Percentiles rank a stretch among this genome's conserved stretches.
phyloP scores from a whole-genome alignment of 2,113 vertebrate genomes.

The Plecotus auritus region DNA sequence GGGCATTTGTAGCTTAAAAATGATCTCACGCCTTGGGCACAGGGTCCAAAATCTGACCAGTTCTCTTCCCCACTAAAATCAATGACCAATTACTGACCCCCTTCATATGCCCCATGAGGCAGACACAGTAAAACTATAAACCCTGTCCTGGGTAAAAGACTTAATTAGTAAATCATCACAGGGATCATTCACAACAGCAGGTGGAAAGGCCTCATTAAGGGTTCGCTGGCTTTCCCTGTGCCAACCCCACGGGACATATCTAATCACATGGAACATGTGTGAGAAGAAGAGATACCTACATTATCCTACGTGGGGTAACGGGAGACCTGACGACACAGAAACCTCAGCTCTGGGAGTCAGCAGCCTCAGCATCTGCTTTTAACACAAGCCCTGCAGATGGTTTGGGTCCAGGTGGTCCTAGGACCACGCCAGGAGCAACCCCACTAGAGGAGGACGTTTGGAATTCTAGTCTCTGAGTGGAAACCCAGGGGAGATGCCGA shows the following conservation, averaged over 20 bases:
- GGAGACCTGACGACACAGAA: background rate
- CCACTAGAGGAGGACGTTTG: background rate
- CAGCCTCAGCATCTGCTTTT: background rate
- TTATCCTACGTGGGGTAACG: background rate
- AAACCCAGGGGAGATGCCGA: conserved; percentile 10
- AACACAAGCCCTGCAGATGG: background rate
- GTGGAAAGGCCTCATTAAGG: background rate
- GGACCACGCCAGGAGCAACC: background rate
- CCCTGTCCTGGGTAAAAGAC: background rate
- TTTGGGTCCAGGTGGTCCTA: background rate
- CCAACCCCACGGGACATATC: background rate
- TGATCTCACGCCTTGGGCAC: background rate
- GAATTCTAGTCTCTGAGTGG: background rate
- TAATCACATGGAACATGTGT: background rate
- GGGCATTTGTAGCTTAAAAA: background rate
- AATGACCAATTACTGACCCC: background rate
- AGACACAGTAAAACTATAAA: background rate
- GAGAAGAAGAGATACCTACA: background rate
- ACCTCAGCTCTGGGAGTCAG: background rate
- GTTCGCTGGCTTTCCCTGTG: background rate
- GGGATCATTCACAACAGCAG: background rate
- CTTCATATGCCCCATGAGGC: background rate
- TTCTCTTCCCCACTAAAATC: background rate
- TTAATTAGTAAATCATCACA: background rate
- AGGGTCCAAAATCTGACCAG: background rate